Evolutionary conservation across 2,797 vertebrate genomes (phyloP).

Genomic region (Poecilia wingei): DNA sequence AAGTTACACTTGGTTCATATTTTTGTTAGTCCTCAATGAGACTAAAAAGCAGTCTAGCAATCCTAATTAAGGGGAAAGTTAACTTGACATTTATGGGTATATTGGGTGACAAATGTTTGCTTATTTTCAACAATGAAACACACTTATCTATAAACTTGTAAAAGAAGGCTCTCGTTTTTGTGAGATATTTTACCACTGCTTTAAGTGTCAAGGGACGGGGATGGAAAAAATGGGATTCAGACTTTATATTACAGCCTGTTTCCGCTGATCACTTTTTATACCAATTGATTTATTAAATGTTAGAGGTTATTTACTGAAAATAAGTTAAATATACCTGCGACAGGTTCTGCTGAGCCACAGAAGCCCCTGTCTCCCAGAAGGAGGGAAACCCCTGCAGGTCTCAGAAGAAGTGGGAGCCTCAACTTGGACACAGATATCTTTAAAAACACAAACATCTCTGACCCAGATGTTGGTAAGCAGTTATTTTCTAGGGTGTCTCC

Average conservation of each 20-base stretch:
- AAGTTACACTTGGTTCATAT: background rate
- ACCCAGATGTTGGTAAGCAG: constrained; percentile 72
- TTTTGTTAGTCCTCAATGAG: background rate
- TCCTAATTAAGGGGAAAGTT: background rate
- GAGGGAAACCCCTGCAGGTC: constrained; percentile 69
- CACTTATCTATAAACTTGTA: background rate
- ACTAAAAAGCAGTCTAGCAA: background rate
- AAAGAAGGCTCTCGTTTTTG: background rate
- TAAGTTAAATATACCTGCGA: background rate
- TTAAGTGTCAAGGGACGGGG: background rate
- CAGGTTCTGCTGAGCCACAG: constrained; percentile 70
- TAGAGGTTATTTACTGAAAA: background rate
- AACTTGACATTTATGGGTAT: background rate
- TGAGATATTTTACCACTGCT: background rate
- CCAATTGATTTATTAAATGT: background rate
- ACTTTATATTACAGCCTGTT: background rate
- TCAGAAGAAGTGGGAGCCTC: constrained; percentile 84
- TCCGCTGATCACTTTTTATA: background rate
- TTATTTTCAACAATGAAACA: background rate
- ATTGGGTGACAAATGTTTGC: background rate
- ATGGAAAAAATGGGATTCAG: background rate
- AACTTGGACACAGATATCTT: constrained; percentile 85
- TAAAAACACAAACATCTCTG: constrained; percentile 68
- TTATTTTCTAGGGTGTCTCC: background rate
- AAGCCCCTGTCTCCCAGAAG: constrained; percentile 78